phyloP scores from a whole-genome alignment of 2,113 vertebrate genomes.

The Prolemur simus region DNA sequence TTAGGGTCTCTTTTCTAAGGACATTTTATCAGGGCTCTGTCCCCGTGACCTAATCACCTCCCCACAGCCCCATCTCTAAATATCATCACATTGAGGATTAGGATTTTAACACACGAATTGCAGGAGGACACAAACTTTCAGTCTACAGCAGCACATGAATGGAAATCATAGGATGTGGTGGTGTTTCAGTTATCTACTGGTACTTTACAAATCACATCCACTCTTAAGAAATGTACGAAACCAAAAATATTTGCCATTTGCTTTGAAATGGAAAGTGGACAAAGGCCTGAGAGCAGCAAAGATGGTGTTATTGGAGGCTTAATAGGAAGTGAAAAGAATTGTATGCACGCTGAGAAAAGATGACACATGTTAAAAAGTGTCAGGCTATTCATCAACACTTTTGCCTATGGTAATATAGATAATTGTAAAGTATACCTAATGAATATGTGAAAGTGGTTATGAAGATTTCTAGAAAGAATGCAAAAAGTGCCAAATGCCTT shows the following conservation, averaged over 20 bases:
- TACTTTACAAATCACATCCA: background rate
- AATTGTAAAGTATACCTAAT: background rate
- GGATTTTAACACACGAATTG: background rate
- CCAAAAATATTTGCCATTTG: background rate
- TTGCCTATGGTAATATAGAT: background rate
- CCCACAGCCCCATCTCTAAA: background rate
- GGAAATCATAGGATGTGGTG: background rate
- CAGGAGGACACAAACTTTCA: background rate
- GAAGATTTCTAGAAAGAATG: background rate
- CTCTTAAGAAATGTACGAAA: background rate
- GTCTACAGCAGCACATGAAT: background rate
- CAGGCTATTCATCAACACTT: background rate
- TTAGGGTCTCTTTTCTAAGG: background rate
- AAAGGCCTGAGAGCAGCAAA: background rate
- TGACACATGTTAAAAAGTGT: background rate
- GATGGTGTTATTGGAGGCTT: background rate
- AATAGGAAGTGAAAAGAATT: background rate
- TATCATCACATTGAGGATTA: background rate
- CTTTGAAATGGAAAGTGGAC: background rate
- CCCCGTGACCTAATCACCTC: too few species aligned
- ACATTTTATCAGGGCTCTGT: background rate
- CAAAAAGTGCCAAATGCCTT: background rate
- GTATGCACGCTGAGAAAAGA: background rate
- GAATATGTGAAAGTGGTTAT: background rate
- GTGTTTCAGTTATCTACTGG: background rate